A percentile compares a stretch with the other conserved stretches of the same genome.
Evolutionary conservation across 2,888 invertebrate species (phyloP).

Genomic region (Amphipoea lucens): DNA sequence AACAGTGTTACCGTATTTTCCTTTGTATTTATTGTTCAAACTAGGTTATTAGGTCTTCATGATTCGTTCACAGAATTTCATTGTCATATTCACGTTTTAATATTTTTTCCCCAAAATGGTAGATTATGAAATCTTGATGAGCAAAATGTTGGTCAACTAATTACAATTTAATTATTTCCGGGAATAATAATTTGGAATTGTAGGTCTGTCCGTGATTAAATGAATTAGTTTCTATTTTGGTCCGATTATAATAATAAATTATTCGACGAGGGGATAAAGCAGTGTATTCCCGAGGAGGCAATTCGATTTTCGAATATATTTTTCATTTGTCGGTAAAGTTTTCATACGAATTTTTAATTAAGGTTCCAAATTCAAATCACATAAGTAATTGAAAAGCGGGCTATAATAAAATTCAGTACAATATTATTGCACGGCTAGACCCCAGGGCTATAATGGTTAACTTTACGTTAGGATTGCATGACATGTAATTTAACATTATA

Average conservation of each 20-base stretch:
- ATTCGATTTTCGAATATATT: too few species aligned
- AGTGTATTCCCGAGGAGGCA: background rate
- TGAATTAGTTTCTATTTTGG: constrained; percentile 14
- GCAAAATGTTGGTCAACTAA: constrained; percentile 47
- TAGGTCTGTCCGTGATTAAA: constrained; percentile 32
- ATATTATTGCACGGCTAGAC: background rate
- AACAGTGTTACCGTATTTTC: background rate
- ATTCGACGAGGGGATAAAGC: background rate
- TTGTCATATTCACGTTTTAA: constrained; percentile 25
- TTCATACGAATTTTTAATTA: too few species aligned
- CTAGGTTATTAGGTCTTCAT: constrained; percentile 16
- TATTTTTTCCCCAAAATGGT: constrained; percentile 32
- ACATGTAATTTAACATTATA: background rate
- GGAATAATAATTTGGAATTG: constrained; percentile 39
- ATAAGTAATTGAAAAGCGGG: background rate
- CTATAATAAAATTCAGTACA: background rate
- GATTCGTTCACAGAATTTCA: constrained; percentile 24
- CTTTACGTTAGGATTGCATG: background rate
- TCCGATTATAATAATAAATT: background rate
- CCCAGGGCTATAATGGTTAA: background rate
- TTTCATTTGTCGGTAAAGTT: background rate
- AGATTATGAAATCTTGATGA: constrained; percentile 26
- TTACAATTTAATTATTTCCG: constrained; percentile 54
- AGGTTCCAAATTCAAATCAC: background rate
- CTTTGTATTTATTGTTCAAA: constrained; percentile 21